These are phyloP conservation scores for Cryptus armator DNA, from an alignment of 2,888 invertebrate genomes.

Conservation along the genomic window DNA sequence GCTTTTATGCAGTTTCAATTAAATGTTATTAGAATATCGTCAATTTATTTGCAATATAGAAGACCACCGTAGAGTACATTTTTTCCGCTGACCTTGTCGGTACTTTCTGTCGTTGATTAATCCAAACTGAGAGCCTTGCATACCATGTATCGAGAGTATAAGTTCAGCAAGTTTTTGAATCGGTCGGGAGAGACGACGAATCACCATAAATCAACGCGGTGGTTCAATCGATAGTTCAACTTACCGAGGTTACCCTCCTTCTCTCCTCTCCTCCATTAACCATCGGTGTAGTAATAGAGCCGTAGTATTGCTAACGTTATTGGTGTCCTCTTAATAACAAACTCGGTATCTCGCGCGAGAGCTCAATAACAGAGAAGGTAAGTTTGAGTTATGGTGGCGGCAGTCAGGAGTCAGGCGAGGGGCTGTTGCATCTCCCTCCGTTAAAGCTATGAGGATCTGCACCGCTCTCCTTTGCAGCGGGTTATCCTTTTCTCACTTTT, in stretches of 20 bases:
- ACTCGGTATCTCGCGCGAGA: constrained; percentile 70
- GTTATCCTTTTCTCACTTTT: constrained; percentile 17
- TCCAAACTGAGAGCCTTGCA: background rate
- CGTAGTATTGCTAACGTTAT: constrained; percentile 81
- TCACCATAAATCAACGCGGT: constrained; percentile 77
- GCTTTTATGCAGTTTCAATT: no score
- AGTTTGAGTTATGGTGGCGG: constrained; percentile 80
- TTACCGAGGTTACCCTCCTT: constrained; percentile 70
- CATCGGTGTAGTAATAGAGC: constrained; percentile 80
- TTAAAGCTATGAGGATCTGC: constrained; percentile 17
- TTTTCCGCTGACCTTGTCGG: background rate
- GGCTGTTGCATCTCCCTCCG: constrained; percentile 9
- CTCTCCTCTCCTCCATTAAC: constrained; percentile 73
- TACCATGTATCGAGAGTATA: constrained; percentile 4
- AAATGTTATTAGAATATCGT: no score
- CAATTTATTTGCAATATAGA: background rate
- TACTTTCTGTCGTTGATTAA: background rate
- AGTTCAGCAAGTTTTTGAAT: constrained; percentile 37
- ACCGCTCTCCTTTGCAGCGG: constrained; percentile 23
- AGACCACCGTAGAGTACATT: background rate
- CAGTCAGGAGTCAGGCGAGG: constrained; percentile 58
- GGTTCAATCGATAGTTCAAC: constrained; percentile 80
- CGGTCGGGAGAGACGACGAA: constrained; percentile 62
- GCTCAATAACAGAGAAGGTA: constrained; percentile 78
- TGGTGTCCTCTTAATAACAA: constrained; percentile 84